Evolutionary conservation across 2,888 invertebrate genomes (phyloP).

Genomic region (Poecilus cupreus): DNA sequence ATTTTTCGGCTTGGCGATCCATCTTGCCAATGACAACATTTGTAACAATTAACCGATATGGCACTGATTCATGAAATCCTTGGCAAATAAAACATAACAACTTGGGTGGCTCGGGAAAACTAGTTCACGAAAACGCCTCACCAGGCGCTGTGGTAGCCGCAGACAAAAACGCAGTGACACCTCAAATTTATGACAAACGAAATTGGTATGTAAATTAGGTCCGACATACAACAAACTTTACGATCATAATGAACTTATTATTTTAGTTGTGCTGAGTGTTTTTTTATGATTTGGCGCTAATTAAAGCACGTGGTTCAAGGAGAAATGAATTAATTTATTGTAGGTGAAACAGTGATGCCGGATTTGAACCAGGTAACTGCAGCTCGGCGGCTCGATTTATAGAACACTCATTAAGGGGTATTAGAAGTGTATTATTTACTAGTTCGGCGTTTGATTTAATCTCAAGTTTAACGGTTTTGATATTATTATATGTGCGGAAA

Average conservation of each 20-base stretch:
- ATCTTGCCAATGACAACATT: constrained; percentile 48
- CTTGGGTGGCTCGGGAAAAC: constrained; percentile 49
- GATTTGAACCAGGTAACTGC: constrained; percentile 1
- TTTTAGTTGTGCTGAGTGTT: constrained; percentile 8
- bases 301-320: constrained; percentile 19
- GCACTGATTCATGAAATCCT: constrained; percentile 54
- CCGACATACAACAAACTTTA: constrained; percentile 18
- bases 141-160: background rate
- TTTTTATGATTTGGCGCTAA: constrained; percentile 18
- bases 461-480: constrained; percentile 25
- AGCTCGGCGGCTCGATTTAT: background rate
- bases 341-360: constrained; percentile 27
- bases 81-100: constrained; percentile 34
- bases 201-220: constrained; percentile 57
- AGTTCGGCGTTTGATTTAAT: constrained; percentile 17
- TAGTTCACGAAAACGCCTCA: constrained; percentile 25
- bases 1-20: constrained; percentile 37
- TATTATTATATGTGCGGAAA: constrained; percentile 33
- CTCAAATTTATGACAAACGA: constrained; percentile 51
- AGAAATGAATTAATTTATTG: constrained; percentile 21
- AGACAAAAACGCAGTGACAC: constrained; percentile 15
- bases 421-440: constrained; percentile 29
- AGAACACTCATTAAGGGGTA: constrained; percentile 15
- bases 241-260: constrained; percentile 48
- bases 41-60: constrained; percentile 50